Conservation (phyloP, 2,113 vertebrate genomes). For the Pedetes capensis region DNA sequence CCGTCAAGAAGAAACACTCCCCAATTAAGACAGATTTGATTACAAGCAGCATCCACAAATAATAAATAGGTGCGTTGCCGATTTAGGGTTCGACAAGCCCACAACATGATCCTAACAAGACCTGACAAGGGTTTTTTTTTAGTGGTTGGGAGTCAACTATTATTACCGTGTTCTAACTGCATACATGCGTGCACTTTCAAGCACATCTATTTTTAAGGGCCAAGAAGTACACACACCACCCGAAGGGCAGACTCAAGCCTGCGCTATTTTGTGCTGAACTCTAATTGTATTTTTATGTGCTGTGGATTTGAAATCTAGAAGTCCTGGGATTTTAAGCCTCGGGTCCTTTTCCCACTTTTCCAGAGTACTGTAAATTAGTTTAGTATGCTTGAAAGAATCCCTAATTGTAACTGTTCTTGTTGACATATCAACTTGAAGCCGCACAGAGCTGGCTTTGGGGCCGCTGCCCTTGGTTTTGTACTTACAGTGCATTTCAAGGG, state of each 20-base stretch:
- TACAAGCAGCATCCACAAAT: conserved; percentile 75
- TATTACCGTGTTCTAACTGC: conserved; percentile 72
- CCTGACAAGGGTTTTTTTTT: conserved; percentile 72
- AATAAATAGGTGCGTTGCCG: conserved; percentile 67
- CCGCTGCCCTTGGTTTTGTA: conserved; percentile 85
- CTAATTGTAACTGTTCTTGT: conserved; percentile 92
- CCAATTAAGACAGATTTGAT: conserved; percentile 60
- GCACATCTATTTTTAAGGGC: conserved; percentile 74
- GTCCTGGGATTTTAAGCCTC: conserved; percentile 74
- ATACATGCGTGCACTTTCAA: not conserved
- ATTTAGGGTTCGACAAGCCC: conserved; percentile 63
- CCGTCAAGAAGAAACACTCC: conserved; percentile 65
- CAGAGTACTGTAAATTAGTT: conserved; percentile 90
- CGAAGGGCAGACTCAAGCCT: conserved; percentile 48
- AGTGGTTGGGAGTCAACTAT: conserved; percentile 73
- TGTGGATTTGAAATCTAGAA: conserved; percentile 76
- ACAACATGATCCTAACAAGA: conserved; percentile 78
- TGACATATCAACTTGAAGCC: conserved; percentile 95
- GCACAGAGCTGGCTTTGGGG: conserved; percentile 91
- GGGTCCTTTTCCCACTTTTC: conserved; percentile 84
- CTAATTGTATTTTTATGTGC: conserved; percentile 74
- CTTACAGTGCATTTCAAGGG: conserved; percentile 92
- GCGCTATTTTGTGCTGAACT: conserved; percentile 43
- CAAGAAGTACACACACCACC: not conserved
- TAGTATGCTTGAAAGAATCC: conserved; percentile 90